Evolutionary conservation across 2,113 vertebrate genomes (phyloP), one percentile per base, ranked within the genome.

Genomic region (Anhinga anhinga): DNA sequence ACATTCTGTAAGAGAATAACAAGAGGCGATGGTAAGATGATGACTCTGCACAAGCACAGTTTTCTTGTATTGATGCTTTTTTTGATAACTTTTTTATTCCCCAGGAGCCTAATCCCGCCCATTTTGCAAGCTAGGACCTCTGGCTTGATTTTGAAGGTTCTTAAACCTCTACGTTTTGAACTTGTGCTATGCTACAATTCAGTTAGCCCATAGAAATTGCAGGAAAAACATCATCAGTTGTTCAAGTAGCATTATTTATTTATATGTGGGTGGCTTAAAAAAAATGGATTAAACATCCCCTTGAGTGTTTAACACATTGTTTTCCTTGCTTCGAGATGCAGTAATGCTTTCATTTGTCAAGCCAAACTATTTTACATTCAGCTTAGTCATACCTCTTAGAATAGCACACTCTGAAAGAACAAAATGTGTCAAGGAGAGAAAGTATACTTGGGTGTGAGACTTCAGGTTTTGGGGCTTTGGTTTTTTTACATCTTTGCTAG

Each of bases 11-110:
- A 21, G 20, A 65, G 40, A n/a, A 9, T 18, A 52, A 74, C 45
- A 26, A 36, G 36, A 40, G 44, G 36, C 0, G 0, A 3, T 72
- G 56, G 40, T 67, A 63, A 74, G 30, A 27, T 6, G 17, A 47
- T 55, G 59, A 62, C 40, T 56, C 40, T 19, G 30, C 18, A 19
- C 14, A 49, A 1, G 1, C 18, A 15, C 8, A 18, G 21, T 56
- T 93, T 17, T 34, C 88, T 40, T 59, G 11, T 56, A 23, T 18
- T 58, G 50, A 65, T 92, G 27, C 27, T 63, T 53, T 58, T 69
- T n/a, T n/a, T 9, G 14, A 27, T 82, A 47, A 47, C 10, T 42
- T 36, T 52, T 61, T 86, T 49, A 27, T 26, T 77, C 36, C 22
- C 11, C 8, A 5, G 58, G 40, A 85, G 36, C 29, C 10, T 56